Percentiles rank a stretch among this genome's conserved stretches.
Evolutionary conservation across 2,113 vertebrate species (phyloP).

Genomic region (Tragelaphus imberbis): DNA sequence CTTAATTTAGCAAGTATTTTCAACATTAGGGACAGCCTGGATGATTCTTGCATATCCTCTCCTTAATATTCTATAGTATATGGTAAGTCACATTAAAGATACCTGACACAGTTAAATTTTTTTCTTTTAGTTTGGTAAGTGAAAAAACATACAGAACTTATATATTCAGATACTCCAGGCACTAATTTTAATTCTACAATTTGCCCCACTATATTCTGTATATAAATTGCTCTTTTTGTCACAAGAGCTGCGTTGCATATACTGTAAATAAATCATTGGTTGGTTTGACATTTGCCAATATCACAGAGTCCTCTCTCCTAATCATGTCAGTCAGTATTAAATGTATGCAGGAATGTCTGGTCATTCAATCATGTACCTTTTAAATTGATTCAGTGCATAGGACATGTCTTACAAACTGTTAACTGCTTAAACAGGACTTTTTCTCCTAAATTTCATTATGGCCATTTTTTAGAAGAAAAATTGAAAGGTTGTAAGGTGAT

Average conservation of each 20-base stretch:
- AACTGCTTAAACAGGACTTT: background rate
- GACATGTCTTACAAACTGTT: background rate
- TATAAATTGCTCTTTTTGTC: slow-evolving; percentile 46
- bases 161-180: background rate
- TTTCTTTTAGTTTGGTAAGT: slow-evolving; percentile 40
- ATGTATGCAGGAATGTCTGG: slow-evolving; percentile 41
- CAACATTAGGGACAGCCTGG: slow-evolving; percentile 47
- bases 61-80: slow-evolving; percentile 34
- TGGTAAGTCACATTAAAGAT: slow-evolving; percentile 18
- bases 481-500: background rate
- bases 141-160: slow-evolving; percentile 27
- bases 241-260: slow-evolving; percentile 20
- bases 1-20: slow-evolving; percentile 33
- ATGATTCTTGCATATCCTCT: slow-evolving; percentile 10
- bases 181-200: slow-evolving; percentile 1
- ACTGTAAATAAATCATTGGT: slow-evolving; percentile 47
- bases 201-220: slow-evolving; percentile 38
- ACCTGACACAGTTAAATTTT: background rate
- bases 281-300: slow-evolving; percentile 18
- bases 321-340: slow-evolving; percentile 41
- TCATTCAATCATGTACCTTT: slow-evolving; percentile 12
- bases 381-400: slow-evolving; percentile 30
- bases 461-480: slow-evolving; percentile 13
- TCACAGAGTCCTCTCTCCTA: slow-evolving; percentile 23
- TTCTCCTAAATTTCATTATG: background rate